phyloP scores from a whole-genome alignment of 2,113 vertebrate genomes.

The Misgurnus anguillicaudatus region DNA sequence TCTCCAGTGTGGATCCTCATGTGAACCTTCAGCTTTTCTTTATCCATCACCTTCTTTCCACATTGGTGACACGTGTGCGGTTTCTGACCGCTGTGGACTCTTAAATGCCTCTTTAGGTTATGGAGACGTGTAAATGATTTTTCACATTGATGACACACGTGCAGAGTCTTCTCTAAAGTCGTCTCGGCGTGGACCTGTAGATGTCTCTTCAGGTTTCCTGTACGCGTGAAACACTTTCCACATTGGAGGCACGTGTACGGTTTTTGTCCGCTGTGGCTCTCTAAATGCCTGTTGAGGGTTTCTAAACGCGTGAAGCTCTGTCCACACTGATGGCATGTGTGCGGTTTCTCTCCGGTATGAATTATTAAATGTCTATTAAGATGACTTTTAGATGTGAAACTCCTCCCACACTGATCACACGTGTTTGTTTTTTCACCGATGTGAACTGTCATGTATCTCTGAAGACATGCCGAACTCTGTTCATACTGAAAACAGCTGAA shows the following conservation, averaged over 20 bases:
- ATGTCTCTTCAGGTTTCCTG: not conserved
- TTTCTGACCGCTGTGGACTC: not conserved
- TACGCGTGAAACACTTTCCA: slow-evolving; percentile 6
- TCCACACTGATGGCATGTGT: not conserved
- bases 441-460: not conserved
- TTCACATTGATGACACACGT: not conserved
- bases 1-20: not conserved
- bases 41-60: not conserved
- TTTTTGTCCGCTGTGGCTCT: not conserved
- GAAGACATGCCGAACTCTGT: too few species aligned
- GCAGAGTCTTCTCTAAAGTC: not conserved
- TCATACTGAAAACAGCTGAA: too few species aligned
- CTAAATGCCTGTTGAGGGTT: not conserved
- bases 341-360: not conserved
- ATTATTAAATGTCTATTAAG: not conserved
- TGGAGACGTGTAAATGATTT: not conserved
- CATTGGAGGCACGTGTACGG: not conserved
- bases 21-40: not conserved
- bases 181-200: too few species aligned
- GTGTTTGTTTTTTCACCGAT: not conserved
- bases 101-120: not conserved
- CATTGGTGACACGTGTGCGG: not conserved
- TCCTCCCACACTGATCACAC: not conserved
- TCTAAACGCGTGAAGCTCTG: not conserved
- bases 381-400: not conserved